A percentile compares a stretch with the other conserved stretches of the same genome.
Conservation (phyloP, 1,140 invertebrate species). For the Coenobita brevimanus region DNA sequence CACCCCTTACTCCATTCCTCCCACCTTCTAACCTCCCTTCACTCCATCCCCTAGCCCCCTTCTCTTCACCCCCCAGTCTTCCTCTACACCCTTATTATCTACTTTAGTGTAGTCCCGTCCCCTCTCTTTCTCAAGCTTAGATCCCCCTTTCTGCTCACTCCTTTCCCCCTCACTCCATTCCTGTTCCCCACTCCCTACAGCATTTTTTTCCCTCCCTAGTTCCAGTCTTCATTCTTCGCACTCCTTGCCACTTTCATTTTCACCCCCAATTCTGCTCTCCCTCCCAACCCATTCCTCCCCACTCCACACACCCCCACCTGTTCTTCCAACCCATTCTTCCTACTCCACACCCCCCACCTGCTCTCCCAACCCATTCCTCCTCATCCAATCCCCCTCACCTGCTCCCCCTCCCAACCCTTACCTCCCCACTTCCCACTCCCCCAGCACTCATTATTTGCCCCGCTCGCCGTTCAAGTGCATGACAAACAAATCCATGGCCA, state of each 20-base stretch:
- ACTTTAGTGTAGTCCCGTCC: neutral
- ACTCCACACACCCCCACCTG: neutral
- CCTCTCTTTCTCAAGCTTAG: neutral
- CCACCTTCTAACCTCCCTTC: no score
- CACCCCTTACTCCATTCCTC: no score
- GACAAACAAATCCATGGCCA: no score
- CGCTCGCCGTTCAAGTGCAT: no score
- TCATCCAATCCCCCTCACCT: neutral
- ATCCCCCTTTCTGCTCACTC: neutral
- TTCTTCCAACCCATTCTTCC: neutral
- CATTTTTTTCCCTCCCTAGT: neutral
- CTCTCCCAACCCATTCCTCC: neutral
- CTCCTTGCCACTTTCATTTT: neutral
- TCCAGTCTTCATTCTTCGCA: neutral
- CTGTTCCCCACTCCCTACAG: neutral
- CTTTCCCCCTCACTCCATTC: neutral
- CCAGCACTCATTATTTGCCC: no score
- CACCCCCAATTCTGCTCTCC: neutral
- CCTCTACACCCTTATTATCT: no score
- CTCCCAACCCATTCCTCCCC: neutral
- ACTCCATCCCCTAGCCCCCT: no score
- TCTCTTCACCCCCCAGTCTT: no score
- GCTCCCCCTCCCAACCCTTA: neutral
- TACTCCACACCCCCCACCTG: neutral
- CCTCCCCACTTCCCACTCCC: no score